A percentile compares a stretch with the other conserved stretches of the same genome.
Conservation (phyloP, 2,888 invertebrate species). For the Drosophila hamatofila region DNA sequence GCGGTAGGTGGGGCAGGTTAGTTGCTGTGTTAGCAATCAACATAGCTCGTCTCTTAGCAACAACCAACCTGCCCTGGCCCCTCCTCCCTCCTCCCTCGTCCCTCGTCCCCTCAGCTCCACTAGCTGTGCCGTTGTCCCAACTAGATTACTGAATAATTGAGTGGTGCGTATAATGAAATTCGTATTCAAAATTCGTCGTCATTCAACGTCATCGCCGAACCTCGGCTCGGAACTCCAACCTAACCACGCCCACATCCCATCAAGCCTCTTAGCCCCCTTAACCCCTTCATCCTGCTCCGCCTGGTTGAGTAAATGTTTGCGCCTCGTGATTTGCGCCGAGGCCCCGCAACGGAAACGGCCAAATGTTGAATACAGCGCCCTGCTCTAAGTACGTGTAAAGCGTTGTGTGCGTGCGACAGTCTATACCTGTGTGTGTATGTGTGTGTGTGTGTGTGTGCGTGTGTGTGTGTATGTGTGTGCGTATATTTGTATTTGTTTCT, state of each 20-base stretch:
- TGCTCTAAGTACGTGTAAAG: slow-evolving; percentile 32
- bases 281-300: neutral
- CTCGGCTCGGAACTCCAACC: slow-evolving; percentile 2
- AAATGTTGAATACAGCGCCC: slow-evolving; percentile 25
- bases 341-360: slow-evolving; percentile 35
- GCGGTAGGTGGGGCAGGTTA: neutral
- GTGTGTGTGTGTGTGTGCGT: slow-evolving; percentile 25
- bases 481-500: slow-evolving; percentile 71
- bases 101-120: neutral
- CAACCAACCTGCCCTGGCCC: neutral
- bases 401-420: slow-evolving; percentile 26
- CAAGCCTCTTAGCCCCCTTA: neutral
- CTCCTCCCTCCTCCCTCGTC: neutral
- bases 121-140: slow-evolving; percentile 23
- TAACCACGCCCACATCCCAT: slow-evolving; percentile 3
- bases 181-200: slow-evolving; percentile 81
- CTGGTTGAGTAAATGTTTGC: slow-evolving; percentile 61
- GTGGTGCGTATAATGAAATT: slow-evolving; percentile 79
- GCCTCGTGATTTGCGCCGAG: slow-evolving; percentile 43
- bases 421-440: slow-evolving; percentile 11
- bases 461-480: slow-evolving; percentile 65
- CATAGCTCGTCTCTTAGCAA: slow-evolving; percentile 24
- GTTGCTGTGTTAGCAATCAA: slow-evolving; percentile 24
- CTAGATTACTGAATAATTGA: slow-evolving; percentile 81
- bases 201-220: slow-evolving; percentile 60